Evolutionary conservation across 2,113 vertebrate species (phyloP).

Genomic region (Parus major): DNA sequence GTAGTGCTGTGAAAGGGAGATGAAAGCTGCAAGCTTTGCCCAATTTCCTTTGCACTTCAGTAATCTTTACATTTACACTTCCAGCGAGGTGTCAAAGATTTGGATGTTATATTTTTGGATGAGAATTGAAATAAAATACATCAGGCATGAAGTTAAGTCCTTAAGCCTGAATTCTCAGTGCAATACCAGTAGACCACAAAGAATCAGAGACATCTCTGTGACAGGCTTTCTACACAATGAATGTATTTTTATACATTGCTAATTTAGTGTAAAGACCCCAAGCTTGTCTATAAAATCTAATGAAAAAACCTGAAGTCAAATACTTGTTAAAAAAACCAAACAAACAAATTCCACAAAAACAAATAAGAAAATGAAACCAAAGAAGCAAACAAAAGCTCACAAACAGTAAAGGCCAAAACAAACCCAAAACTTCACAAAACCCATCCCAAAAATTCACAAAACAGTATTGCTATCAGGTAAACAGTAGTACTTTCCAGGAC

Average conservation of each 20-base stretch:
- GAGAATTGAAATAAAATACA: constrained; percentile 18
- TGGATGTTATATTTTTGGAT: constrained; percentile 8
- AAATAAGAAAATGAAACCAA: neutral
- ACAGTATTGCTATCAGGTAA: neutral
- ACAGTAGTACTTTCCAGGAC: neutral
- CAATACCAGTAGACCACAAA: neutral
- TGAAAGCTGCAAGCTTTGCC: neutral
- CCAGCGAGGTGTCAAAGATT: constrained; percentile 11
- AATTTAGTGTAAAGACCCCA: neutral
- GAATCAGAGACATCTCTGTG: neutral
- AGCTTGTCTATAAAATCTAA: neutral
- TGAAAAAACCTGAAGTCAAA: neutral
- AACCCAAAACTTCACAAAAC: neutral
- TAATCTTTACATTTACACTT: constrained; percentile 17
- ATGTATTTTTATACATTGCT: neutral
- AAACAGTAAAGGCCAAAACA: neutral
- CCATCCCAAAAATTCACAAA: too few relatives aligned
- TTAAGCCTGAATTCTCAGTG: neutral
- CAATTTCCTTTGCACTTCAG: constrained; percentile 2
- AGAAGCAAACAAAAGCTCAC: neutral
- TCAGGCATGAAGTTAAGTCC: constrained; percentile 1
- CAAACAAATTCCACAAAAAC: neutral
- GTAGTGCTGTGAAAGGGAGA: neutral
- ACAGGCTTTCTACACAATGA: neutral
- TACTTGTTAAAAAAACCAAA: neutral